Base-by-base conservation (phyloP, 2,888 invertebrate genomes). In the Julus scanicus region DNA sequence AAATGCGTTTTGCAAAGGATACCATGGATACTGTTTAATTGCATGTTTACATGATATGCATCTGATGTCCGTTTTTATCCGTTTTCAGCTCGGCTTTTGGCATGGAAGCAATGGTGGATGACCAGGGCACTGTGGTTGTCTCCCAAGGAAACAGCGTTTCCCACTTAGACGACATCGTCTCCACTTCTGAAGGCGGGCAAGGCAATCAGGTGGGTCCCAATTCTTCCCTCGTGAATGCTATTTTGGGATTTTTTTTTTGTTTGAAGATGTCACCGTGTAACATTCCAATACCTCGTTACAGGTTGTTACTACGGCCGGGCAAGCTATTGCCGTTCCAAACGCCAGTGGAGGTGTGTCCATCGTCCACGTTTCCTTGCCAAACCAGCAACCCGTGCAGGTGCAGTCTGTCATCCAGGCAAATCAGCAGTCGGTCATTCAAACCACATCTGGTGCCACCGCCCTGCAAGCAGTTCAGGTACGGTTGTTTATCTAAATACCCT, bases 351-450 rank as follows among this genome's bases (percentile, higher is more conserved):
- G 91, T 49, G 90, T 92, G 44, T 92, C 92, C 94, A 96, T 97
- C 93, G 96, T 97, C 92, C 97, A 97, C 94, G 95, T 97, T 92
- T 95, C 96, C 90, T 93, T 95, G 92, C 95, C 91, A 90, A 91
- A 91, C 90, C 91, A 90, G 89, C 92, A 91, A 89, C 91, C 92
- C 89, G 91, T 94, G 88, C 94, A 97, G 96, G 97, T 97, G 90
- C 98, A 98, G 93, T 97, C 92, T 71, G 92, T 92, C 48, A 92
- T 92, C 87, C 92, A 92, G 90, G 96, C 97, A 90, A 97, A 97
- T 93, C 97, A 97, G 92, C 97, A 97, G 92, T 98, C 97, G 90
- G 98, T 98, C 88, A 98, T 98, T 92, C 98, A 98, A 93, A 97
- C 97, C 90, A 97, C 97, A 90, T 95, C 96, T 5, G 96, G 96